A percentile compares a stretch with the other conserved stretches of the same genome.
Evolutionary conservation across 1,140 invertebrate species (phyloP).

Genomic region (Branchinecta lindahli): DNA sequence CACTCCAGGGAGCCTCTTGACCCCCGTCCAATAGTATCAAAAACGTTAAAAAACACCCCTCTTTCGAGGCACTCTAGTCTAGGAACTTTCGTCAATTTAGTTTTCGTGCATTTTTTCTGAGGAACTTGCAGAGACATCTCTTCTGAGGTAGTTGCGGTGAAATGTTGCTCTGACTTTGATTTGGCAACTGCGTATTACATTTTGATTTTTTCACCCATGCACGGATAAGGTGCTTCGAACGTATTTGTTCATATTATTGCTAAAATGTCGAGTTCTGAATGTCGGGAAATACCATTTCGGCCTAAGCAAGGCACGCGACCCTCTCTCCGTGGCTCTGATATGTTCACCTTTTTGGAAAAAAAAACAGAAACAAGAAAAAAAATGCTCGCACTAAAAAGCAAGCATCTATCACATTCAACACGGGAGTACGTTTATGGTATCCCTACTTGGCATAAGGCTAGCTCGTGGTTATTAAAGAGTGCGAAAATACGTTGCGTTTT

Average conservation of each 20-base stretch:
- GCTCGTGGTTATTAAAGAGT: background rate
- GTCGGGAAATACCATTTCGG: background rate
- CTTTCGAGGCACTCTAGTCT: background rate
- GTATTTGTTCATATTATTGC: background rate
- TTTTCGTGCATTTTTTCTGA: background rate
- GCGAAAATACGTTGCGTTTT: no score
- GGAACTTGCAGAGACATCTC: background rate
- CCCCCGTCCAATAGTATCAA: background rate
- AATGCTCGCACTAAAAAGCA: background rate
- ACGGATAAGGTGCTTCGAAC: background rate
- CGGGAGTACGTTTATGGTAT: background rate
- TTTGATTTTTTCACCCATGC: background rate
- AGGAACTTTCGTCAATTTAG: background rate
- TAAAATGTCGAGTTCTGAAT: background rate
- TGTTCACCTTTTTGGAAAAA: background rate
- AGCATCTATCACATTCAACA: background rate
- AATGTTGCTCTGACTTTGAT: background rate
- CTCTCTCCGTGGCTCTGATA: background rate
- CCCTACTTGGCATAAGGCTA: background rate
- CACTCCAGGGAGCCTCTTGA: background rate
- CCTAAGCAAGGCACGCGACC: background rate
- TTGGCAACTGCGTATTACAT: background rate
- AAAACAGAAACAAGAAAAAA: background rate
- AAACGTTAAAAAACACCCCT: background rate
- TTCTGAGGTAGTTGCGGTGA: background rate